These are phyloP conservation scores for Odocoileus virginianus DNA, from an alignment of 2,113 vertebrate species.

Conservation along the genomic window DNA sequence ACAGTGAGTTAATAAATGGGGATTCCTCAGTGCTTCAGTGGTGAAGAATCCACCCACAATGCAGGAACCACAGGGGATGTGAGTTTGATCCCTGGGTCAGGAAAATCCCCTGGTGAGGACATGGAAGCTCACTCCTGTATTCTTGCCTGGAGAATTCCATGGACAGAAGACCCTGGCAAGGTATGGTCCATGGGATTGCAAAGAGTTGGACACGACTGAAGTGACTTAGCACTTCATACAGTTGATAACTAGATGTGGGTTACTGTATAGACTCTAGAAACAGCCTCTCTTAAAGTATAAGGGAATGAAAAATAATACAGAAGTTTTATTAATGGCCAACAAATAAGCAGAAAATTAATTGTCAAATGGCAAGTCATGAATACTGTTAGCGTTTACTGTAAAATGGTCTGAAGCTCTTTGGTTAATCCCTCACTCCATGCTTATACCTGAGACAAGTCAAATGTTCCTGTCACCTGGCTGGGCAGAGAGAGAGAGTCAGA, in stretches of 20 bases:
- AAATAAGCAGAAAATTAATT: background rate
- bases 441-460: background rate
- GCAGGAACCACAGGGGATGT: background rate
- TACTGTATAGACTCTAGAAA: background rate
- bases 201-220: background rate
- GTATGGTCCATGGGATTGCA: background rate
- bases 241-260: background rate
- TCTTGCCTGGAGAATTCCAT: background rate
- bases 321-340: background rate
- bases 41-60: background rate
- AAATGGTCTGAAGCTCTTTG: background rate
- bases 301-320: background rate
- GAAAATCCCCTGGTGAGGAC: background rate
- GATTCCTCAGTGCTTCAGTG: background rate
- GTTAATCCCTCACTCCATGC: background rate
- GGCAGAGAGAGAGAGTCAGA: background rate
- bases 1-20: background rate
- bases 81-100: background rate
- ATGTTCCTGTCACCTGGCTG: background rate
- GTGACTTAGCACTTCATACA: background rate
- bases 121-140: background rate
- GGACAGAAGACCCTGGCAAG: background rate
- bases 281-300: background rate
- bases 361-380: background rate
- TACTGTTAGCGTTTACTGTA: background rate